phyloP scores from a whole-genome alignment of 2,797 vertebrate species.

The Strix occidentalis region DNA sequence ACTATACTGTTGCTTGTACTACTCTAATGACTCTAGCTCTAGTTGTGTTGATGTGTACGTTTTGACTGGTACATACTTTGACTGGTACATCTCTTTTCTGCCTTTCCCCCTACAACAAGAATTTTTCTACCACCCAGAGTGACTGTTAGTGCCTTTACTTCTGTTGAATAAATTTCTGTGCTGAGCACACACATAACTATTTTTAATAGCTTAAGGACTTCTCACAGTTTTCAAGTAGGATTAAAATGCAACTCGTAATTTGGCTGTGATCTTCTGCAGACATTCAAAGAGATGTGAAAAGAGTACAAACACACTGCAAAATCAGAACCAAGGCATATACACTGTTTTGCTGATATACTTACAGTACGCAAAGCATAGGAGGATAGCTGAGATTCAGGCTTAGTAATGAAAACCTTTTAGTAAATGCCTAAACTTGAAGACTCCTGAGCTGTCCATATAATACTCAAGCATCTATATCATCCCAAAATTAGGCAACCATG shows the following conservation, averaged over 20 bases:
- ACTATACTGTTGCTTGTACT: not conserved
- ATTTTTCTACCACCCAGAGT: not conserved
- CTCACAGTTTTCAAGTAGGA: not conserved
- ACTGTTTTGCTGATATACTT: not conserved
- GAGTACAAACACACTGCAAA: not conserved
- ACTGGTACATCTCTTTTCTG: not conserved
- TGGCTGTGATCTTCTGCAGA: not conserved
- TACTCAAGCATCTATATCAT: not conserved
- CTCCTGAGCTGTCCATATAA: not conserved
- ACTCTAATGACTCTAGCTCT: not conserved
- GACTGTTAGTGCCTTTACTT: not conserved
- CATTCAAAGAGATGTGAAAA: not conserved
- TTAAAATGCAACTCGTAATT: not conserved
- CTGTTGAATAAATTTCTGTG: not conserved
- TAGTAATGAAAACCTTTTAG: not conserved
- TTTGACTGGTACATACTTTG: not conserved
- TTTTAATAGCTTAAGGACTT: not conserved
- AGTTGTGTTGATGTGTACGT: not conserved
- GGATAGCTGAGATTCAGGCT: not conserved
- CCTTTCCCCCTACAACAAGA: not conserved
- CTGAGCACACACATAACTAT: not conserved
- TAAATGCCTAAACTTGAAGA: not conserved
- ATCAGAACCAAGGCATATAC: not conserved
- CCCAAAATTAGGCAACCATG: not conserved
- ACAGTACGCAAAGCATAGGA: not conserved